These are phyloP conservation scores for Helicoverpa armigera DNA, from an alignment of 1,140 invertebrate genomes.

Conservation along the genomic window DNA sequence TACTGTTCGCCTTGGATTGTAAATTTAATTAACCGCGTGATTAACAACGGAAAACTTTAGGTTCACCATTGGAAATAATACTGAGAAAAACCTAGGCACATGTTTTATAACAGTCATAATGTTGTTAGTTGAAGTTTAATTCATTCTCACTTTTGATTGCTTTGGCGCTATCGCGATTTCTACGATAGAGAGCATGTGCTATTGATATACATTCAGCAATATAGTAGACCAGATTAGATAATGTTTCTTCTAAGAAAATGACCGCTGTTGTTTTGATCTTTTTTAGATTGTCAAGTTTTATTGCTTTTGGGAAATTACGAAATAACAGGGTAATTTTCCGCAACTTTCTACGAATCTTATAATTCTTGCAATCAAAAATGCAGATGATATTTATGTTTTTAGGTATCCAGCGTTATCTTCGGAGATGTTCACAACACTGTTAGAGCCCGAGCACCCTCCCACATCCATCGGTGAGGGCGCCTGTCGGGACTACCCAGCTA, in stretches of 20 bases:
- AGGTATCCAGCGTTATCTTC: slow-evolving; percentile 90
- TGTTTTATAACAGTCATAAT: slow-evolving; percentile 21
- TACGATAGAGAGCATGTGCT: background rate
- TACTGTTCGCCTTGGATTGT: slow-evolving; percentile 65
- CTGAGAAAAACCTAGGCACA: slow-evolving; percentile 59
- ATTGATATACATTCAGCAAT: slow-evolving; percentile 23
- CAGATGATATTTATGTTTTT: slow-evolving; percentile 26
- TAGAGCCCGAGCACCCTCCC: slow-evolving; percentile 89
- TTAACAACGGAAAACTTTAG: slow-evolving; percentile 75
- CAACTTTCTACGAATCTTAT: no score
- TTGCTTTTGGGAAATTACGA: background rate
- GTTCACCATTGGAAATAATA: slow-evolving; percentile 57
- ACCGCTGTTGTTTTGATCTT: slow-evolving; percentile 25
- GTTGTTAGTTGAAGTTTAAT: slow-evolving; percentile 54
- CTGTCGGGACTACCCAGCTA: slow-evolving; percentile 84
- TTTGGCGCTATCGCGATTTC: slow-evolving; percentile 42
- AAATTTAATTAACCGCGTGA: slow-evolving; percentile 77
- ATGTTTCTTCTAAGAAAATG: slow-evolving; percentile 1
- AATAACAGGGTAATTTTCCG: no score
- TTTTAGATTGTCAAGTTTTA: background rate
- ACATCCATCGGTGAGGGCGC: slow-evolving; percentile 75
- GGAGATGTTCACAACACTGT: slow-evolving; percentile 93
- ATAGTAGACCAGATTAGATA: slow-evolving; percentile 29
- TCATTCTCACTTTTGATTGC: slow-evolving; percentile 55
- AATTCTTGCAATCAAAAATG: no score